A percentile compares a stretch with the other conserved stretches of the same genome.
phyloP scores from a whole-genome alignment of 2,888 invertebrate genomes.

The Sphecodes monilicornis region DNA sequence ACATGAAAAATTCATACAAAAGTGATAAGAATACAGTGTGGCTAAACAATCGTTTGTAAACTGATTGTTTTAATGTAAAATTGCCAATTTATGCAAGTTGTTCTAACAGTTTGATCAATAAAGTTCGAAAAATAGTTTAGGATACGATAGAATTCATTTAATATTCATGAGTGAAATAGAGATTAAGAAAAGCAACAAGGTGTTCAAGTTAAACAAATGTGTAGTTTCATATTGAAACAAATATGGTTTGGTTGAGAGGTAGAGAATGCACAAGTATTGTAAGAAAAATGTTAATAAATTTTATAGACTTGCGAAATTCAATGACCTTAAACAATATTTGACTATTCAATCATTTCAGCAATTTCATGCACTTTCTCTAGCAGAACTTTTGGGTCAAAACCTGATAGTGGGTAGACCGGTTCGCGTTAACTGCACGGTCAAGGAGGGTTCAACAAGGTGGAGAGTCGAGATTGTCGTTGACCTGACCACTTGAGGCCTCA shows the following conservation, averaged over 20 bases:
- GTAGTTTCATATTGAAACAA: too few relatives aligned
- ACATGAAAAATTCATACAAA: too few relatives aligned
- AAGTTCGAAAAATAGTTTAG: too few relatives aligned
- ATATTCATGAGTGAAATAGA: too few relatives aligned
- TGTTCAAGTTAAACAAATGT: too few relatives aligned
- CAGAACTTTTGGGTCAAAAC: not conserved
- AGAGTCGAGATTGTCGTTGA: conserved; percentile 10
- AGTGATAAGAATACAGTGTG: too few relatives aligned
- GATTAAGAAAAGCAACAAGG: too few relatives aligned
- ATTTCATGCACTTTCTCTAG: not conserved
- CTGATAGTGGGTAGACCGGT: not conserved
- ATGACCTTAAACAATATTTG: not conserved
- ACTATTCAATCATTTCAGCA: not conserved
- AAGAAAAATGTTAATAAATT: not conserved
- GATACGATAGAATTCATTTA: too few relatives aligned
- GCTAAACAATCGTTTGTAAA: too few relatives aligned
- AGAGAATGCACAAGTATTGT: not conserved
- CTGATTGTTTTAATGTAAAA: too few relatives aligned
- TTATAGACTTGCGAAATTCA: not conserved
- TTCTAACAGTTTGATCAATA: too few relatives aligned
- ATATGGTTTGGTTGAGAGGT: not conserved
- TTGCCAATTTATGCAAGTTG: too few relatives aligned
- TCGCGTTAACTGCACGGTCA: conserved; percentile 7
- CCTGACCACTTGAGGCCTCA: conserved; percentile 10
- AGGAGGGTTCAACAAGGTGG: conserved; percentile 3